Conservation (phyloP, 2,888 invertebrate species). For the Calephelis perditalis region DNA sequence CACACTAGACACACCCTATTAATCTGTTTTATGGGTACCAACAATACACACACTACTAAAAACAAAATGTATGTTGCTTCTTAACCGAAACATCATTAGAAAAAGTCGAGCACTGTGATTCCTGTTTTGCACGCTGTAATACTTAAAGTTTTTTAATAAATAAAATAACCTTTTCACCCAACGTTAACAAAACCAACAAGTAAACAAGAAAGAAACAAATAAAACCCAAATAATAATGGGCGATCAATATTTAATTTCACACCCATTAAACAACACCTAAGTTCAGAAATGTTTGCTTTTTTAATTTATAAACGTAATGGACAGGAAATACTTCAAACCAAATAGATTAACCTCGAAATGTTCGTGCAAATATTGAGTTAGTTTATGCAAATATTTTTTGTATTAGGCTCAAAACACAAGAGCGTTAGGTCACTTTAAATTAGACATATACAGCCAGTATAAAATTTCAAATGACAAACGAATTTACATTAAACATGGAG, state of each 20-base stretch:
- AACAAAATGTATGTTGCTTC: no score
- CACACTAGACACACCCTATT: no score
- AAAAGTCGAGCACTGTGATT: no score
- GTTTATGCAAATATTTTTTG: slow-evolving; percentile 26
- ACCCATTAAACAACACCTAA: slow-evolving; percentile 4
- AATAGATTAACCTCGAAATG: slow-evolving; percentile 25
- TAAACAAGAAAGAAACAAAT: background rate
- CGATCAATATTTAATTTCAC: background rate
- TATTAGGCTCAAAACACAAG: background rate
- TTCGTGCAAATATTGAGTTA: slow-evolving; percentile 24
- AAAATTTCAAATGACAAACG: no score
- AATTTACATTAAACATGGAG: no score
- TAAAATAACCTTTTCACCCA: background rate
- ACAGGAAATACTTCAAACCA: slow-evolving; percentile 16
- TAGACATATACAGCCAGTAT: no score
- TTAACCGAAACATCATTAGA: no score
- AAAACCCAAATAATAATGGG: background rate
- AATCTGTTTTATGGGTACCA: no score
- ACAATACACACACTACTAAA: no score
- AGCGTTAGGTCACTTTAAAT: background rate
- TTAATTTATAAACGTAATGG: slow-evolving; percentile 1
- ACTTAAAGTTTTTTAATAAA: no score
- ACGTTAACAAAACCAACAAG: background rate
- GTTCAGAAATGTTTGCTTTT: slow-evolving; percentile 4
- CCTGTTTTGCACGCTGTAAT: no score